A percentile compares a stretch with the other conserved stretches of the same genome.
Conservation (phyloP, 2,888 invertebrate species). For the Microctonus hyperodae region DNA sequence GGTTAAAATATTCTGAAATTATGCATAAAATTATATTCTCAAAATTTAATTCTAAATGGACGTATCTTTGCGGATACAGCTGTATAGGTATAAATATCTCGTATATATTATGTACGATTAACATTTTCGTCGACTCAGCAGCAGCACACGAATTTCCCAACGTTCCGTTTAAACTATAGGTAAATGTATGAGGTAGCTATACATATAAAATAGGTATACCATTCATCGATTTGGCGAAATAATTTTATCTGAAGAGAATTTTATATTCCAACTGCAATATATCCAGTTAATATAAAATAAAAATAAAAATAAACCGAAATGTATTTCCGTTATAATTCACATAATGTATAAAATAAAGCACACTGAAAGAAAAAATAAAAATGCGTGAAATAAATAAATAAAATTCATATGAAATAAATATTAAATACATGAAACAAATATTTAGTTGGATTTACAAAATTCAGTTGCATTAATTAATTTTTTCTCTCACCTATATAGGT, state of each 20-base stretch:
- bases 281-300: background rate
- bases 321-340: background rate
- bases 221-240: background rate
- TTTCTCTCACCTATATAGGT: no score
- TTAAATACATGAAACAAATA: no score
- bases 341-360: no score
- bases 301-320: background rate
- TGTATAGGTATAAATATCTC: background rate
- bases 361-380: no score
- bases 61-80: background rate
- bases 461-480: no score
- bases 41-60: background rate
- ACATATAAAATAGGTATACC: no score
- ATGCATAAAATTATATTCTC: background rate
- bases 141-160: background rate
- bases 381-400: no score
- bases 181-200: no score
- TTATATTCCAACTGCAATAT: background rate
- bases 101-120: background rate
- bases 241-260: no score
- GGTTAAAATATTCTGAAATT: background rate
- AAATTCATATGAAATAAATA: no score
- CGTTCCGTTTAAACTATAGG: background rate
- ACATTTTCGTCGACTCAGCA: background rate
- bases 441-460: no score